Conservation (phyloP, 2,888 invertebrate genomes). For the Orthosia incerta region DNA sequence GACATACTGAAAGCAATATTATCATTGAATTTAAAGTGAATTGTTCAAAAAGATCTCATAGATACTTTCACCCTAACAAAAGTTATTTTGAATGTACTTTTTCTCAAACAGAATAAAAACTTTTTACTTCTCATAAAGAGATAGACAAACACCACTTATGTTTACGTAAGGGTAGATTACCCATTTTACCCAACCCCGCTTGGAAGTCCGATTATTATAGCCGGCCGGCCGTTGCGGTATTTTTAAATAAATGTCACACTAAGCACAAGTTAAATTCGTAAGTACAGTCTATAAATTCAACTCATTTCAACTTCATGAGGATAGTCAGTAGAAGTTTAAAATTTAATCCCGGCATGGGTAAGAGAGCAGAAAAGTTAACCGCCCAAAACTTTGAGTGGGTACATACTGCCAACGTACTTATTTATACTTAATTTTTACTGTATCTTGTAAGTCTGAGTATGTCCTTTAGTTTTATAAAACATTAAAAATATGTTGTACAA, state of each 20-base stretch:
- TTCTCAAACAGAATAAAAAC: conserved; percentile 6
- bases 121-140: conserved; percentile 23
- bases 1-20: background rate
- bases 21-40: conserved; percentile 24
- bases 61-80: background rate
- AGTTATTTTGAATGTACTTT: background rate
- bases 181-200: conserved; percentile 19
- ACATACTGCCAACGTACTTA: conserved; percentile 65
- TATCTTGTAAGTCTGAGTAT: conserved; percentile 38
- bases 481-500: conserved; percentile 3
- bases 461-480: conserved; percentile 14
- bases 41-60: conserved; percentile 21
- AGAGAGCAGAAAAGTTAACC: conserved; percentile 87
- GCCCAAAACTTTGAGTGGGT: conserved; percentile 79
- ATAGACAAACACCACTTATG: conserved; percentile 21
- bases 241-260: conserved; percentile 59
- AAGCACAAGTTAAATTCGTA: conserved; percentile 71
- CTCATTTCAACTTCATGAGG: conserved; percentile 85
- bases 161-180: conserved; percentile 33
- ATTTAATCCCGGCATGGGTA: conserved; percentile 85
- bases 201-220: conserved; percentile 38
- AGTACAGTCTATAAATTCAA: conserved; percentile 82
- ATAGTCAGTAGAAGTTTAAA: conserved; percentile 85
- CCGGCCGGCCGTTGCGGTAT: conserved; percentile 22
- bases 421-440: conserved; percentile 64